Evolutionary conservation across 2,888 invertebrate species (phyloP).

Genomic region (Apamea monoglypha): DNA sequence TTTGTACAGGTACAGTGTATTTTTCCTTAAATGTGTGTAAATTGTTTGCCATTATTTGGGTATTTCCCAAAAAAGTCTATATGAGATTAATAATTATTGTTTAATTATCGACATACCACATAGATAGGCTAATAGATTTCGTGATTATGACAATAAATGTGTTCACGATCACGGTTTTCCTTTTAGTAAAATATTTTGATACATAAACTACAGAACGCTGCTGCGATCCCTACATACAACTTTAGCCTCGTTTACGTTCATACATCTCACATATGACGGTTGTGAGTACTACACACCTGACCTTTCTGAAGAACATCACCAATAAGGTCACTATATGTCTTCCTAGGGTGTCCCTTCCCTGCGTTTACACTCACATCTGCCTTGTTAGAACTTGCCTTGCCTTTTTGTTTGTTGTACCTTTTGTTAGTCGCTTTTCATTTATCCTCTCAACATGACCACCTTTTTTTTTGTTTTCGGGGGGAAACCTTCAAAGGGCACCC

Average conservation of each 20-base stretch:
- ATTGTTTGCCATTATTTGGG: neutral
- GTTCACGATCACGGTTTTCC: neutral
- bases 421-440: neutral
- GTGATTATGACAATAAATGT: neutral
- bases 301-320: neutral
- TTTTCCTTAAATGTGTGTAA: neutral
- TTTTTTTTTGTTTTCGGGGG: no score
- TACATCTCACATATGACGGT: neutral
- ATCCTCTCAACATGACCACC: neutral
- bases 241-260: neutral
- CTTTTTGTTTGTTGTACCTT: neutral
- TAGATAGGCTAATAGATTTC: constrained; percentile 4
- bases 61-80: neutral
- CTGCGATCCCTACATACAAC: neutral
- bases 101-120: neutral
- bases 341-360: neutral
- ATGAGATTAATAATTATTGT: constrained; percentile 20
- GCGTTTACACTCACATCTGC: neutral
- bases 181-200: constrained; percentile 6
- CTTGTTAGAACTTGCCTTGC: neutral
- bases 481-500: no score
- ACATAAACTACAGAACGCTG: neutral
- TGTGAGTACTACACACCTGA: neutral
- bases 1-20: no score
- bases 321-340: neutral